A percentile compares a stretch with the other conserved stretches of the same genome.
Conservation (phyloP, 1,140 invertebrate genomes). For the Phortica variegata region DNA sequence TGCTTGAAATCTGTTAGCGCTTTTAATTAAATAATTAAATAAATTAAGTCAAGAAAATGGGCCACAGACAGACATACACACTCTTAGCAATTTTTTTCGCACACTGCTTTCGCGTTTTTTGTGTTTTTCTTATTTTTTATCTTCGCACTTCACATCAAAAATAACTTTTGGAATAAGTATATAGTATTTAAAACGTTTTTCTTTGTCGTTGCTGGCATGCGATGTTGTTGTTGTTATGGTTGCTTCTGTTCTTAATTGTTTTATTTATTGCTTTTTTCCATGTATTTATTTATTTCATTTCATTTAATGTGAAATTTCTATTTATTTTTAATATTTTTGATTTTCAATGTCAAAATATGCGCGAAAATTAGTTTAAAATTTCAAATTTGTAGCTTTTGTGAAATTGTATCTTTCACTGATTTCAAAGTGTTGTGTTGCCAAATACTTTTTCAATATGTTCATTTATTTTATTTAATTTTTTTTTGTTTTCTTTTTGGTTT, state of each 20-base stretch:
- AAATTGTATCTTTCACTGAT: constrained; percentile 4
- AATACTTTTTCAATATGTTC: constrained; percentile 11
- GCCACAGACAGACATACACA: too few species aligned
- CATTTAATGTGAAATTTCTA: constrained; percentile 27
- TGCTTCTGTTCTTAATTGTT: too few species aligned
- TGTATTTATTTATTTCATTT: constrained; percentile 24
- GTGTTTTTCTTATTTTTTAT: constrained; percentile 5
- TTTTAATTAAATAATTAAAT: neutral
- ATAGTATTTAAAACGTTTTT: too few species aligned
- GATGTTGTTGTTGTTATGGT: too few species aligned
- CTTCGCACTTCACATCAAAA: constrained; percentile 30
- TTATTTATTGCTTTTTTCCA: constrained; percentile 5
- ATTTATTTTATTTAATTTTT: constrained; percentile 13
- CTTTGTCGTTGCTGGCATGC: too few species aligned
- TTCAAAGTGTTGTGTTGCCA: too few species aligned
- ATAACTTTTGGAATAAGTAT: too few species aligned
- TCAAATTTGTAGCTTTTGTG: constrained; percentile 22
- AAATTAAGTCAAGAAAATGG: neutral
- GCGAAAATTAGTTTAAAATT: constrained; percentile 40
- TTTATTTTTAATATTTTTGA: constrained; percentile 12
- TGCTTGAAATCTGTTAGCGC: constrained; percentile 1
- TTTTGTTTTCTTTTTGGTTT: neutral
- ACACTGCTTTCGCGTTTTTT: too few species aligned
- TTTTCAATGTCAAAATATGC: constrained; percentile 45
- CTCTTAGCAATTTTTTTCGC: neutral